These are phyloP conservation scores for Hypomecis punctinalis DNA, from an alignment of 2,888 invertebrate species.

Conservation along the genomic window DNA sequence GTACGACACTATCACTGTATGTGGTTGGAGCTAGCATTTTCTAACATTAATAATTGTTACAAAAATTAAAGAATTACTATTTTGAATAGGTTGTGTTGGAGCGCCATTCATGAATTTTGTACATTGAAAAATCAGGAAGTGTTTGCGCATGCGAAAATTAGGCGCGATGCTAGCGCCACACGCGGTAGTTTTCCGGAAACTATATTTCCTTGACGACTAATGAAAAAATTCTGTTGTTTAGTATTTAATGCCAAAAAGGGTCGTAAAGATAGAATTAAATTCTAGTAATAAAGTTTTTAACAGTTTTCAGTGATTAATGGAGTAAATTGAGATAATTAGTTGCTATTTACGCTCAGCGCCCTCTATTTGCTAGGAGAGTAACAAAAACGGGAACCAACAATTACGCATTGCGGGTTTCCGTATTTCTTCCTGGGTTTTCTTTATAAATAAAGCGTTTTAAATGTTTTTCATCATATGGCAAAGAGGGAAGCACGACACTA, in stretches of 20 bases:
- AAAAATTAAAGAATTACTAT: conserved; percentile 60
- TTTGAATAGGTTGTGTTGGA: conserved; percentile 67
- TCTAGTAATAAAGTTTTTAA: not conserved
- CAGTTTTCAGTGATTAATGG: too few species aligned
- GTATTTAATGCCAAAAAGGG: too few species aligned
- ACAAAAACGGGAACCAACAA: not conserved
- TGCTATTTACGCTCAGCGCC: conserved; percentile 11
- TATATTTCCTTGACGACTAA: not conserved
- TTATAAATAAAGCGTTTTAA: not conserved
- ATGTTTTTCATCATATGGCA: not conserved
- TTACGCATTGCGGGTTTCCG: not conserved
- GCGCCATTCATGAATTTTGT: conserved; percentile 80
- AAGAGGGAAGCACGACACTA: conserved; percentile 11
- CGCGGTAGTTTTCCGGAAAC: conserved; percentile 42
- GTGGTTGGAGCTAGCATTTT: conserved; percentile 73
- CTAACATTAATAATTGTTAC: conserved; percentile 64
- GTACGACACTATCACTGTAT: conserved; percentile 66
- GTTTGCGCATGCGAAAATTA: conserved; percentile 73
- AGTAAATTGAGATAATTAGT: not conserved
- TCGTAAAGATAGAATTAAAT: too few species aligned
- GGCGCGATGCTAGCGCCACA: conserved; percentile 49
- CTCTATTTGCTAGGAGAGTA: conserved; percentile 6
- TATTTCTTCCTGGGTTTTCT: not conserved
- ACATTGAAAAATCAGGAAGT: conserved; percentile 64
- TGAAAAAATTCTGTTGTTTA: too few species aligned